phyloP scores from a whole-genome alignment of 2,888 invertebrate species.

The Pristionchus entomophagus region DNA sequence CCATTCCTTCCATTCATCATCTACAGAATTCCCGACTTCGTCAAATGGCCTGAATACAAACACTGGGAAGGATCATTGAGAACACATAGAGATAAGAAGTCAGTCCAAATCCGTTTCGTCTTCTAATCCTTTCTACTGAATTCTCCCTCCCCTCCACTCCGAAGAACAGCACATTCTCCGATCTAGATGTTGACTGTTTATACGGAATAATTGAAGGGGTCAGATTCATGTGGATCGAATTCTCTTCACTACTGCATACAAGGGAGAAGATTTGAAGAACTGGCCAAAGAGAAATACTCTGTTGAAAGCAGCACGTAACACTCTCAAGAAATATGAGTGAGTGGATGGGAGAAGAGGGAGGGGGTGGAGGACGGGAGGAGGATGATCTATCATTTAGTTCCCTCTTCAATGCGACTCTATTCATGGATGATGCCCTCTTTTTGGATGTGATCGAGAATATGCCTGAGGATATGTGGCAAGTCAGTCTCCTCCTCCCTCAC shows the following conservation, averaged over 20 bases:
- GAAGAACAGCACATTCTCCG: too few species aligned
- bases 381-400: background rate
- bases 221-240: conserved; percentile 56
- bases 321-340: conserved; percentile 69
- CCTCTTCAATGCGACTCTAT: conserved; percentile 68
- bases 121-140: too few species aligned
- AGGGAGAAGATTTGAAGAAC: conserved; percentile 60
- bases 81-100: conserved; percentile 51
- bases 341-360: background rate
- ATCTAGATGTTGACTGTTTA: too few species aligned
- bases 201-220: too few species aligned
- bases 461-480: conserved; percentile 70
- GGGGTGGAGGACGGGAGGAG: background rate
- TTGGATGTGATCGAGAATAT: conserved; percentile 73
- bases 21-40: conserved; percentile 57
- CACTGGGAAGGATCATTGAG: conserved; percentile 68
- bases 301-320: conserved; percentile 63
- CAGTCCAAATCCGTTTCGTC: too few species aligned
- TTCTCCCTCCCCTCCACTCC: too few species aligned
- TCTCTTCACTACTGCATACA: conserved; percentile 66
- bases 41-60: conserved; percentile 69
- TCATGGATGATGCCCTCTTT: conserved; percentile 71
- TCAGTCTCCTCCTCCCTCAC: background rate
- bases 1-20: background rate
- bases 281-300: conserved; percentile 65